Percentiles rank a stretch among this genome's conserved stretches.
These are phyloP conservation scores for Drosophila varians DNA, from an alignment of 1,140 invertebrate genomes.

Conservation along the genomic window DNA sequence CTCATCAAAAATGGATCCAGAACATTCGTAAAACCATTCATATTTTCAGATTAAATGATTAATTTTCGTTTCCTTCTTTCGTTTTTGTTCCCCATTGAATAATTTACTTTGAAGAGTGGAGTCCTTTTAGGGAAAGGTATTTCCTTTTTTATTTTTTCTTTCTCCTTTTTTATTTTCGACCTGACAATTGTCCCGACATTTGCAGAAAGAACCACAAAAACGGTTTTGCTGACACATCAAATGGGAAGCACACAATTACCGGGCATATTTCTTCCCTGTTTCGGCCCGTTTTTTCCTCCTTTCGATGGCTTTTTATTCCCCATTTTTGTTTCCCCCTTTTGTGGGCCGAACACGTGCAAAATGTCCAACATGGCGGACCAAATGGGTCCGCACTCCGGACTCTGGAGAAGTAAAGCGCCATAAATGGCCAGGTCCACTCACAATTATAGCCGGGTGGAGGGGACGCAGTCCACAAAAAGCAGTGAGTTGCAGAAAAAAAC, in stretches of 20 bases:
- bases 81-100: constrained; percentile 17
- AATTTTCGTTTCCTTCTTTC: constrained; percentile 31
- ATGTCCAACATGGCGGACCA: constrained; percentile 43
- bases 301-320: constrained; percentile 10
- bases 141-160: not conserved
- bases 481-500: constrained; percentile 36
- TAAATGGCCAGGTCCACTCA: constrained; percentile 71
- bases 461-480: not conserved
- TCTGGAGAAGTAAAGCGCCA: constrained; percentile 54
- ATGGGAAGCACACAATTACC: constrained; percentile 56
- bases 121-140: constrained; percentile 4
- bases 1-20: not conserved
- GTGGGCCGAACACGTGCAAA: constrained; percentile 67
- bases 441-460: constrained; percentile 39
- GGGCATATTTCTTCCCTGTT: constrained; percentile 58
- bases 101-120: constrained; percentile 21
- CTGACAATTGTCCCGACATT: constrained; percentile 40
- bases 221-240: constrained; percentile 51
- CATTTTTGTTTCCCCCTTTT: constrained; percentile 45
- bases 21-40: not conserved
- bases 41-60: constrained; percentile 26
- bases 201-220: constrained; percentile 20
- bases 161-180: not conserved
- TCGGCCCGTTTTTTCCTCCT: not conserved
- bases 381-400: constrained; percentile 35